Base-by-base conservation (phyloP, 2,888 invertebrate species). In the Tholera decimalis region DNA sequence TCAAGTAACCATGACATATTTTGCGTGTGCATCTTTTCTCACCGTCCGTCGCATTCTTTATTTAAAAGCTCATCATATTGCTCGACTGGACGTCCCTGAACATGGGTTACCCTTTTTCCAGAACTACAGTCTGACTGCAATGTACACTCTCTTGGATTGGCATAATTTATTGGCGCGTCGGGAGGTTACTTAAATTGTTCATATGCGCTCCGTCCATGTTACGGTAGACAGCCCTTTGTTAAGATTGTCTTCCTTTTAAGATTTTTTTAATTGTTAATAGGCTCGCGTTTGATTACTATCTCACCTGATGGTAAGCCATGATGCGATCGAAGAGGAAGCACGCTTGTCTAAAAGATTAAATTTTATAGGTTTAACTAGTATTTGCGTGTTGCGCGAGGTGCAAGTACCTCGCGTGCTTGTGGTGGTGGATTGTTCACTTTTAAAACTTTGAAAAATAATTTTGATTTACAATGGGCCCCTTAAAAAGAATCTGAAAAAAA, bases 141-240 rank as follows among this genome's bases (percentile, higher is more conserved):
- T 59, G 13, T 37, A 26, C n/a, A 39, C 9, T 18, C 9, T 18
- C 20, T 33, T 13, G 26, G 20, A 26, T 57, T 44, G 30, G n/a
- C 5, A 58, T 39, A 57, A 33, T 58, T 57, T 20, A 57, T 15
- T 26, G 64, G 44, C 20, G 28, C 56, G 24, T 33, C 35, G 37
- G 44, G 8, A 37, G 5, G 4, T 26, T 69, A 33, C 30, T 49
- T 30, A 43, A 54, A 35, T 67, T 26, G 20, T 30, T 65, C n/a
- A 30, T 20, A 26, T 64, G 39, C 30, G 7, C 26, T 51, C 11
- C 4, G 2, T 20, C 33, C 20, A 49, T 28, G 20, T 22, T 20
- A n/a, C 20, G 22, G 67, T 18, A 13, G 28, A 20, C 8, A n/a
- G 33, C 15, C 47, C 24, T 49, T 30, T 26, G 5, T 18, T 15